A percentile compares a stretch with the other conserved stretches of the same genome.
phyloP scores from a whole-genome alignment of 1,140 invertebrate species.

The Aphelinus atriplicis region DNA sequence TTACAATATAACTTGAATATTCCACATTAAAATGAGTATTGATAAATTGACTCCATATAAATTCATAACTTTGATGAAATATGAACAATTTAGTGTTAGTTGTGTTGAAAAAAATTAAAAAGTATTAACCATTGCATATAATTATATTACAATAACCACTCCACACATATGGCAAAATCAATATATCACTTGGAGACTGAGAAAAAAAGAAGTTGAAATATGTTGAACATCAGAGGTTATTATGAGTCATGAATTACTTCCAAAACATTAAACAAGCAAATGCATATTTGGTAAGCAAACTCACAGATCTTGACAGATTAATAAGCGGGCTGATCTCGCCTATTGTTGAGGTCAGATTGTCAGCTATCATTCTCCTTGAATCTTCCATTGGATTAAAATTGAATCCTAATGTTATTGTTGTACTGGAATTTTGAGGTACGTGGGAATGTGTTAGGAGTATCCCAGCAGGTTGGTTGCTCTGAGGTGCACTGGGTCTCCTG shows the following conservation, averaged over 20 bases:
- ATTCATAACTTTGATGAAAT: no score
- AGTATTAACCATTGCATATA: no score
- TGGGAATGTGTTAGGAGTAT: slow-evolving; percentile 25
- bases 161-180: no score
- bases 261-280: slow-evolving; percentile 19
- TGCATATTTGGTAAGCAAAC: slow-evolving; percentile 41
- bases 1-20: no score
- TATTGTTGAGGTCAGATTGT: slow-evolving; percentile 67
- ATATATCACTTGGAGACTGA: no score
- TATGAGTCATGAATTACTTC: slow-evolving; percentile 48
- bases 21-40: no score
- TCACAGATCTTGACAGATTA: slow-evolving; percentile 61
- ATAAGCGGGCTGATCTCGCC: slow-evolving; percentile 67
- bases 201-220: no score
- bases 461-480: slow-evolving; percentile 23
- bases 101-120: no score
- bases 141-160: no score
- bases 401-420: slow-evolving; percentile 46
- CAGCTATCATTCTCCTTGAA: slow-evolving; percentile 62
- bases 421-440: slow-evolving; percentile 31
- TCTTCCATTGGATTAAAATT: slow-evolving; percentile 60
- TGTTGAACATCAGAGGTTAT: neutral
- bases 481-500: slow-evolving; percentile 42
- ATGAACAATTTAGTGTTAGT: no score
- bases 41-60: no score